Evolutionary conservation across 35 echinoderm and acorn worm species (phyloP).

Genomic region (Nesometra sesokonis): DNA sequence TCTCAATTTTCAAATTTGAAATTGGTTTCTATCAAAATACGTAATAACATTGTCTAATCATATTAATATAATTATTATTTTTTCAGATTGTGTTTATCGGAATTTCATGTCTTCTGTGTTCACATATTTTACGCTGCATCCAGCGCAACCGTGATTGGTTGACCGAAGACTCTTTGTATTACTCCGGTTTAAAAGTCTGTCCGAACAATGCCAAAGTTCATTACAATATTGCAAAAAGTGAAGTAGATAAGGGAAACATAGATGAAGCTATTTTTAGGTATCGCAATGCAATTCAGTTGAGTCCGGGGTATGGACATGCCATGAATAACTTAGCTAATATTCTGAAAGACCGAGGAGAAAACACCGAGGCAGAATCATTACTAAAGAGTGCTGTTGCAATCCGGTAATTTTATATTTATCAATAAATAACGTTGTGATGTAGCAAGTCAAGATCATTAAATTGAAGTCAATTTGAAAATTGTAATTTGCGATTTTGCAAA

Average conservation of each 20-base stretch:
- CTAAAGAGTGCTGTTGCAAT: constrained; percentile 35
- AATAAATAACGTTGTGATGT: not conserved
- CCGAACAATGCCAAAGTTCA: constrained; percentile 92
- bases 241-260: constrained; percentile 43
- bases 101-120: not conserved
- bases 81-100: not conserved
- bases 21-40: no score
- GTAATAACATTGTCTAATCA: no score
- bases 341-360: constrained; percentile 39
- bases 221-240: constrained; percentile 91
- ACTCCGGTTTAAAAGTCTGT: constrained; percentile 60
- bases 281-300: constrained; percentile 65
- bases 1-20: no score
- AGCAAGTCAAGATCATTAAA: no score
- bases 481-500: no score
- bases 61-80: not conserved
- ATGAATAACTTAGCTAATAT: constrained; percentile 89
- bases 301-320: constrained; percentile 74
- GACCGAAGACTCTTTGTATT: constrained; percentile 53
- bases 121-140: constrained; percentile 37
- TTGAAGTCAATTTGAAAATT: no score
- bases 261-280: constrained; percentile 61
- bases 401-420: no score
- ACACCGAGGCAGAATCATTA: constrained; percentile 32
- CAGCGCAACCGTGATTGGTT: constrained; percentile 64